Evolutionary conservation across 2,113 vertebrate species (phyloP), one percentile per base, ranked within the genome.

Genomic region (Carettochelys insculpta): DNA sequence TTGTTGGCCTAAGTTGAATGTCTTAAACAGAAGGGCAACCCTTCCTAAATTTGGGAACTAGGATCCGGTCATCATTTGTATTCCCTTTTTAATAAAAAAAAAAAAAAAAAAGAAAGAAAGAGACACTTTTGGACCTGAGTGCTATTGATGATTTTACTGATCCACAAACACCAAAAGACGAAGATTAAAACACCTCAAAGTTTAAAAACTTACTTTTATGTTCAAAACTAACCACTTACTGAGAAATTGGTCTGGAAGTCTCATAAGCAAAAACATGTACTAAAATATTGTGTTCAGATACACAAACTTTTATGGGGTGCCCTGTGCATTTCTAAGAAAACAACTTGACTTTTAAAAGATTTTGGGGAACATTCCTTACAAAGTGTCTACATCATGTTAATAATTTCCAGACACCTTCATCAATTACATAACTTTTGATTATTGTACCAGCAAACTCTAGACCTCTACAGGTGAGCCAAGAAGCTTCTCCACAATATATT

Each of bases 211-310:
- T 68, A n/a, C 17, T 38, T n/a, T n/a, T 22, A 5, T 68, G 19
- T 68, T 68, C 34, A 20, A 65, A 65, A 65, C 34, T 65, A 65
- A 38, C 34, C 9, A 68, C 38, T 68, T n/a, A 38, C 17, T 68
- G 83, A 93, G 76, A 93, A 95, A 96, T 95, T 92, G 92, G 88
- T 94, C 90, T 80, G 92, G 84, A 95, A 95, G 95, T 90, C 90
- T 93, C 45, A 0, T 84, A 92, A 92, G 58, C 86, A n/a, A 92
- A 89, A 95, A 93, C 85, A 93, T 92, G 78, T 85, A 94, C 85
- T 54, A 95, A 90, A 95, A 84, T 90, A 93, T 2, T 11, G 75
- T 87, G 52, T 54, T 86, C 12, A 1, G 51, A 95, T 85, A 86
- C 25, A 27, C 51, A 68, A 76, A 83, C 87, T 94, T 95, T 86